phyloP scores from a whole-genome alignment of 2,888 invertebrate genomes.

The Neuroscelio doddi region DNA sequence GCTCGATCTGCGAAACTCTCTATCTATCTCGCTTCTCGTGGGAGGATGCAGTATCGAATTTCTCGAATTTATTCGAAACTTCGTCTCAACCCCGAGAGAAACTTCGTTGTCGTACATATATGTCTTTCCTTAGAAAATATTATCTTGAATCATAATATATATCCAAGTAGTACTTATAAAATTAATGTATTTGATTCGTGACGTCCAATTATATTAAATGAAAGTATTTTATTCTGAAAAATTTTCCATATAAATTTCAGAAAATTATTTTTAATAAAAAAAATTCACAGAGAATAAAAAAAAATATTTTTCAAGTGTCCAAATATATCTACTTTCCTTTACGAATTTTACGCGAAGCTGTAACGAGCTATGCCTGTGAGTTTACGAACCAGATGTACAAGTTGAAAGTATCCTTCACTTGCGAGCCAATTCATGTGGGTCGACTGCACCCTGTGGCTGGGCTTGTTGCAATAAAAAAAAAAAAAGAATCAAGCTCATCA shows the following conservation, averaged over 20 bases:
- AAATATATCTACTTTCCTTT: no score
- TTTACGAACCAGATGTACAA: constrained; percentile 30
- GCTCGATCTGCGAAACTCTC: constrained; percentile 27
- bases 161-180: no score
- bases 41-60: constrained; percentile 44
- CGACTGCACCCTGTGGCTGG: constrained; percentile 15
- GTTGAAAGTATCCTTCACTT: constrained; percentile 22
- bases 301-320: no score
- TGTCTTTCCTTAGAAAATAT: no score
- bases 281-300: no score
- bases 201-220: no score
- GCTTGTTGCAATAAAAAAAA: constrained; percentile 31
- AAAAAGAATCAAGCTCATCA: constrained; percentile 25
- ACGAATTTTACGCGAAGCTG: constrained; percentile 21
- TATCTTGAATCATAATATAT: not conserved
- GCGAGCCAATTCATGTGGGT: constrained; percentile 26
- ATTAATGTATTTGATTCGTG: no score
- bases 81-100: constrained; percentile 29
- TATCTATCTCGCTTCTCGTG: constrained; percentile 15
- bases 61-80: constrained; percentile 49
- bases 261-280: no score
- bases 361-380: constrained; percentile 37
- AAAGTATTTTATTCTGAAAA: no score
- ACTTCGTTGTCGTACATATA: constrained; percentile 13
- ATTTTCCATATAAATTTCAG: no score